A percentile compares a stretch with the other conserved stretches of the same genome.
These are phyloP conservation scores for Phocoena phocoena DNA, from an alignment of 2,113 vertebrate species.

Conservation along the genomic window DNA sequence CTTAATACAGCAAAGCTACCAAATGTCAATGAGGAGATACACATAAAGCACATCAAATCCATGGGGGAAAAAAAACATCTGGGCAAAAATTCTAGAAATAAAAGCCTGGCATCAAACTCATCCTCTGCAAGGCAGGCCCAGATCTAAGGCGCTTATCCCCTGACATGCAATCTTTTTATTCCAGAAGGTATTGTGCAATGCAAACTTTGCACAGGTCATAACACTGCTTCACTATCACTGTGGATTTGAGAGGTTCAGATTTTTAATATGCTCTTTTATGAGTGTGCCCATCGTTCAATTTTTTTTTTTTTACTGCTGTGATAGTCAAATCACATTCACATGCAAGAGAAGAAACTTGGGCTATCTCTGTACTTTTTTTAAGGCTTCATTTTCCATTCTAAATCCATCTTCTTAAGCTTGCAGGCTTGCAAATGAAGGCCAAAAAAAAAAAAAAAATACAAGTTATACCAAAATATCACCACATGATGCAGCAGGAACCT, in stretches of 20 bases:
- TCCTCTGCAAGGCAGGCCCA: not conserved
- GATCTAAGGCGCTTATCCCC: not conserved
- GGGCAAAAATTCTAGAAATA: constrained; percentile 31
- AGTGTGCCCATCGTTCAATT: not conserved
- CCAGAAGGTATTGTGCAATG: constrained; percentile 12
- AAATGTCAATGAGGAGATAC: not conserved
- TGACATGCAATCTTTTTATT: not conserved
- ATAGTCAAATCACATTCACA: not conserved
- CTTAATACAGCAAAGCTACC: not conserved
- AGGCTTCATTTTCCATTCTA: constrained; percentile 55
- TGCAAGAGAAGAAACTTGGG: not conserved
- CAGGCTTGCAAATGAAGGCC: not conserved
- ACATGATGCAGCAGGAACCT: not conserved
- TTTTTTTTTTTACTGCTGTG: not conserved
- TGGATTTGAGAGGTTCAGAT: not conserved
- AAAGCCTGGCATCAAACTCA: not conserved
- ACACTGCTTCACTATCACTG: not conserved
- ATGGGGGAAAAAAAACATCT: not conserved
- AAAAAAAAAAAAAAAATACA: not conserved
- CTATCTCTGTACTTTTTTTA: not conserved
- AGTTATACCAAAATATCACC: not conserved
- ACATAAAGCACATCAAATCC: constrained; percentile 3
- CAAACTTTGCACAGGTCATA: not conserved
- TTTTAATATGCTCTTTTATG: not conserved
- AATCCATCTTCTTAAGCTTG: not conserved